Base-by-base conservation (phyloP, 2,888 invertebrate genomes). In the Orchesellides sinensis region DNA sequence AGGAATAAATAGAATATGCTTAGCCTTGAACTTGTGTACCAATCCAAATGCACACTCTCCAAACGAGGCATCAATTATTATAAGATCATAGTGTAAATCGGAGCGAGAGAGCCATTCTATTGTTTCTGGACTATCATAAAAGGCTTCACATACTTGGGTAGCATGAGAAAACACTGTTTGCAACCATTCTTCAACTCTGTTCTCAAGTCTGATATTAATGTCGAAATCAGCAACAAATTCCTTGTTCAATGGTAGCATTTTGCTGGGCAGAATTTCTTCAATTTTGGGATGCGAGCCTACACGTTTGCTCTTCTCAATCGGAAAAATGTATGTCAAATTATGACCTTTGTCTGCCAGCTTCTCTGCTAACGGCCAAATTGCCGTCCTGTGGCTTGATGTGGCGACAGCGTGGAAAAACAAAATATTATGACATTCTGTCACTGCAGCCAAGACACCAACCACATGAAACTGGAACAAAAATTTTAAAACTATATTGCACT, bases 241-340 rank as follows among this genome's bases (percentile, higher is more conserved):
- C 2, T 2, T 23, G 2, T 65, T 29, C 5, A 75, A 3, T 14
- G 65, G 52, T 10, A 66, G 21, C 63, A 66, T 52, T 27, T 66
- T 54, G 25, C 32, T 32, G 5, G 75, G 75, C 6, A 32, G n/a
- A 27, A 75, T 75, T 19, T 75, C 75, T 10, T 66, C 65, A n/a
- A 75, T n/a, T 8, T 56, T 65, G 0, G 75, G 66, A 19, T 59
- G 45, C 1, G 45, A 59, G 1, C 72, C 72, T 14, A 59, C 23
- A 19, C 40, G 40, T 8, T 47, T 59, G 0, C 25, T 6, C 1
- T 27, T 27, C 5, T 29, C 35, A n/a, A 54, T 12, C 14, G 70
- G 17, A 56, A 70, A n/a, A n/a, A 85, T 61, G 69, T 83, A 85
- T n/a, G 83, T 80, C 4, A 85, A 61, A 19, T 83, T 40, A 32